These are phyloP conservation scores for Sarcophaga carnaria DNA, from an alignment of 2,888 invertebrate genomes.

Conservation along the genomic window DNA sequence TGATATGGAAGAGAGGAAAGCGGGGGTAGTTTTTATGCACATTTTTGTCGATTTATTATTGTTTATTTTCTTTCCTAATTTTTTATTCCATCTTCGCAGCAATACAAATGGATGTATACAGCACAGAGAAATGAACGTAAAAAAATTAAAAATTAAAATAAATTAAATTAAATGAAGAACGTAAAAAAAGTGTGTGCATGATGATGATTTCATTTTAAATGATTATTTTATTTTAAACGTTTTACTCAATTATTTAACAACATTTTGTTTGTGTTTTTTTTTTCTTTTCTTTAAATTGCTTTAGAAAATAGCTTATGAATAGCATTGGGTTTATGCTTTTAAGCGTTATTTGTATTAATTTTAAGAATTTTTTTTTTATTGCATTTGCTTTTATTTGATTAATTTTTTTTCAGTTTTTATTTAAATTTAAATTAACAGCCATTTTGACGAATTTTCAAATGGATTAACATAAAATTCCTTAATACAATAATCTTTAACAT, in stretches of 20 bases:
- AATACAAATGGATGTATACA: too few species aligned
- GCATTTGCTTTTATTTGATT: slow-evolving; percentile 47
- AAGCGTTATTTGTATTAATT: slow-evolving; percentile 60
- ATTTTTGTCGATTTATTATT: too few species aligned
- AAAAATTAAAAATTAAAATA: too few species aligned
- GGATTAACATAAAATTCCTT: slow-evolving; percentile 71
- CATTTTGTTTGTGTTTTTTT: slow-evolving; percentile 68
- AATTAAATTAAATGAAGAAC: too few species aligned
- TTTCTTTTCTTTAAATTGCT: not conserved
- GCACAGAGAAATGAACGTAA: too few species aligned
- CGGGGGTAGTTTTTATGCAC: too few species aligned
- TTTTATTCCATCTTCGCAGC: too few species aligned
- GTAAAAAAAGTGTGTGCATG: too few species aligned
- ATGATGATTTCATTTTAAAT: too few species aligned
- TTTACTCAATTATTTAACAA: slow-evolving; percentile 73
- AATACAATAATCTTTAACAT: slow-evolving; percentile 31
- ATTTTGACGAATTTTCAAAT: slow-evolving; percentile 80
- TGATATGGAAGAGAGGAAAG: too few species aligned
- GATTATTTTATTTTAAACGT: not conserved
- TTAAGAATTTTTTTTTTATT: slow-evolving; percentile 56
- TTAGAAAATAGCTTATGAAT: not conserved
- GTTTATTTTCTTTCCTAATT: too few species aligned
- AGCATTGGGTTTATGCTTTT: slow-evolving; percentile 17
- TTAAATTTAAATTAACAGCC: slow-evolving; percentile 81
- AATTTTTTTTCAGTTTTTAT: slow-evolving; percentile 83